Percentiles rank a stretch among this genome's conserved stretches.
phyloP scores from a whole-genome alignment of 2,797 vertebrate genomes.

The Neosalanx taihuensis region DNA sequence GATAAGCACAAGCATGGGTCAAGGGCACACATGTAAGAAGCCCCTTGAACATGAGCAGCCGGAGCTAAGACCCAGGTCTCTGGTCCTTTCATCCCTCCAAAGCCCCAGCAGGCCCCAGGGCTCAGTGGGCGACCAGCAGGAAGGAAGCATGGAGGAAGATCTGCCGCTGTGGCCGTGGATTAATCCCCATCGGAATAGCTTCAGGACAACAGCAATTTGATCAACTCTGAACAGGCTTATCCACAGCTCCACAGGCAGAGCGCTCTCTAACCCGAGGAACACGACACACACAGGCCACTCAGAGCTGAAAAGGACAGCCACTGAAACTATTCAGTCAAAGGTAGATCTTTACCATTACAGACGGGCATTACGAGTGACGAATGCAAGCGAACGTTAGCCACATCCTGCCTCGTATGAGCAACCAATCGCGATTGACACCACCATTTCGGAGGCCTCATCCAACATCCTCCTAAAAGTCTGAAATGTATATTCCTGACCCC shows the following conservation, averaged over 20 bases:
- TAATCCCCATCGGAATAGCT: conserved; percentile 66
- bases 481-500: conserved; percentile 47
- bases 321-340: conserved; percentile 36
- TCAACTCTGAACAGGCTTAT: conserved; percentile 64
- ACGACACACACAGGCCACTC: conserved; percentile 31
- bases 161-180: conserved; percentile 57
- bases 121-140: conserved; percentile 39
- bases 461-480: conserved; percentile 33
- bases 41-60: conserved; percentile 59
- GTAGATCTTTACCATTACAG: conserved; percentile 42
- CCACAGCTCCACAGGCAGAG: conserved; percentile 18
- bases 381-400: too few relatives aligned
- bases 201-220: conserved; percentile 66
- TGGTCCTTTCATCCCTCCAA: conserved; percentile 68
- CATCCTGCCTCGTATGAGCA: conserved; percentile 29
- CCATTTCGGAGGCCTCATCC: conserved; percentile 46
- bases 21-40: conserved; percentile 64
- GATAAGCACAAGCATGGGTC: conserved; percentile 59
- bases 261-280: conserved; percentile 25
- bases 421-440: conserved; percentile 49
- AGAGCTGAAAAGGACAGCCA: conserved; percentile 31
- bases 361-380: conserved; percentile 27
- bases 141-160: conserved; percentile 52
- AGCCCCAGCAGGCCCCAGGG: conserved; percentile 56
- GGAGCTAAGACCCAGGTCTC: conserved; percentile 53